Percentiles rank a stretch among this genome's conserved stretches.
These are phyloP conservation scores for Delphinus delphis DNA, from an alignment of 2,113 vertebrate genomes.

Conservation along the genomic window DNA sequence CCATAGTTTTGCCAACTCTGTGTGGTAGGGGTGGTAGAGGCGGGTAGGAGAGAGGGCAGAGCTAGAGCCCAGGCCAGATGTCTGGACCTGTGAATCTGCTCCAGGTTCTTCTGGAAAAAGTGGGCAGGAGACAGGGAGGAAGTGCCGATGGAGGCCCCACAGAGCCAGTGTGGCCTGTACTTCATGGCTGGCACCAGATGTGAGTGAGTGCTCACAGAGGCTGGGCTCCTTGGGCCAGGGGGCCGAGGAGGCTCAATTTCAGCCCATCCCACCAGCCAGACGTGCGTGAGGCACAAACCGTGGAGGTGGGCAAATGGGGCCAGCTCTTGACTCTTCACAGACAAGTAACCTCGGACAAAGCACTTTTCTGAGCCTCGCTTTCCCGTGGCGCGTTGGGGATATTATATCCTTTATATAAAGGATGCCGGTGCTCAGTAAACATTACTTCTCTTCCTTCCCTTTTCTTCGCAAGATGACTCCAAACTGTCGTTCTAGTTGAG, in stretches of 20 bases:
- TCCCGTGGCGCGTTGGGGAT: neutral
- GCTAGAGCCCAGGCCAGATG: neutral
- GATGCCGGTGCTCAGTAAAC: neutral
- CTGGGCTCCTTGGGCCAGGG: neutral
- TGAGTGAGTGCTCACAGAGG: neutral
- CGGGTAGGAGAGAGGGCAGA: neutral
- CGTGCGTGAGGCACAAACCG: neutral
- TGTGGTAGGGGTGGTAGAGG: neutral
- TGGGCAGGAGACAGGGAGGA: neutral
- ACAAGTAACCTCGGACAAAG: neutral
- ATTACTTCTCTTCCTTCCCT: neutral
- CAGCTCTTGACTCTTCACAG: neutral
- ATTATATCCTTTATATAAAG: neutral
- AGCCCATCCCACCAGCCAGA: neutral
- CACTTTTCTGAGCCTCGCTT: neutral
- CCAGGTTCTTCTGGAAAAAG: neutral
- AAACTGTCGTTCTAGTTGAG: neutral
- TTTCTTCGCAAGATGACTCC: neutral
- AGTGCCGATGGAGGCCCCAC: neutral
- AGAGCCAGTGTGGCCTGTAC: neutral
- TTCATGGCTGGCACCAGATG: neutral
- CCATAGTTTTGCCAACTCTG: neutral
- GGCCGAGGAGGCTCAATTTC: neutral
- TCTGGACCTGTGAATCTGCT: neutral
- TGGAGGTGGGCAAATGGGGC: neutral